Conservation (phyloP, 1,140 invertebrate species). For the Phymorhynchus buccinoides region DNA sequence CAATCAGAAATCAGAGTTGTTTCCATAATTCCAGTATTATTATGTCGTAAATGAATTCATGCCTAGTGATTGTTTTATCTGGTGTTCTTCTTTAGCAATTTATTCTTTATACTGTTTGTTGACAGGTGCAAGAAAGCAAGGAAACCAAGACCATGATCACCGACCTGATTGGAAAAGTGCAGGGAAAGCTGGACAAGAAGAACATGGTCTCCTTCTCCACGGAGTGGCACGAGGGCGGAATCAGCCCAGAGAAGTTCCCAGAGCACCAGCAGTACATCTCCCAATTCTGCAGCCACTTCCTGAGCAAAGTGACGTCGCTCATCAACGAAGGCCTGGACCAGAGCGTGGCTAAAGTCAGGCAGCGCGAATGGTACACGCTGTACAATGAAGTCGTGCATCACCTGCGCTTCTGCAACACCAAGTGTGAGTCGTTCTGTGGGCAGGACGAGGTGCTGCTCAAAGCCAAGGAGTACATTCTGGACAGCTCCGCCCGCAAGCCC, state of each 20-base stretch:
- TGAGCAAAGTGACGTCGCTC: conserved; percentile 50
- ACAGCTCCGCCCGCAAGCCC: conserved; percentile 50
- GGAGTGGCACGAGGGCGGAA: conserved; percentile 40
- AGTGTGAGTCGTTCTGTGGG: conserved; percentile 69
- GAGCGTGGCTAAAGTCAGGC: conserved; percentile 45
- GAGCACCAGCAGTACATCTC: conserved; percentile 60
- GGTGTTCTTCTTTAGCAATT: no score
- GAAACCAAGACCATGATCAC: conserved; percentile 17
- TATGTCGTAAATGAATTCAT: no score
- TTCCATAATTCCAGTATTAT: no score
- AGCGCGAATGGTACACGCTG: conserved; percentile 54
- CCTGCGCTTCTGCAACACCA: conserved; percentile 93
- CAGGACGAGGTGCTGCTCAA: conserved; percentile 49
- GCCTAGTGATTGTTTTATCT: no score
- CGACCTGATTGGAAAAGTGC: background rate
- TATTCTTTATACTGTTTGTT: conserved; percentile 15
- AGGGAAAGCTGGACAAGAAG: background rate
- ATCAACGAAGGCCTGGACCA: conserved; percentile 53
- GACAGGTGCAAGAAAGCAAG: background rate
- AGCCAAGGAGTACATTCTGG: conserved; percentile 53
- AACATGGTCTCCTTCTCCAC: background rate
- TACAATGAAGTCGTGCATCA: conserved; percentile 92
- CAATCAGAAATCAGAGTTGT: no score
- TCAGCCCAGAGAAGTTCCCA: conserved; percentile 49
- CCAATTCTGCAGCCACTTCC: conserved; percentile 59